Evolutionary conservation across 1,140 invertebrate genomes (phyloP).

Genomic region (Melitaea cinxia): DNA sequence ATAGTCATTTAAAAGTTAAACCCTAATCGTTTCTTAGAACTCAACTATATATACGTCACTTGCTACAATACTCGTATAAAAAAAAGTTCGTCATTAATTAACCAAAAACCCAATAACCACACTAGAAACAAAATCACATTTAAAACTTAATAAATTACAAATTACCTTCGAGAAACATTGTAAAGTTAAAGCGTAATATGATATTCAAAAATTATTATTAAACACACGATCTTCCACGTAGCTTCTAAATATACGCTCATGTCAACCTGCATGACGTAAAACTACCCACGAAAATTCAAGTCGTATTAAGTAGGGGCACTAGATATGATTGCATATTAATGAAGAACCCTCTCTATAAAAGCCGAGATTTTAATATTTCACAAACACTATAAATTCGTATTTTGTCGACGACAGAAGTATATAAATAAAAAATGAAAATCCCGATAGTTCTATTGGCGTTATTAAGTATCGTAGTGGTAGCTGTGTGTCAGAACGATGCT

Average conservation of each 20-base stretch:
- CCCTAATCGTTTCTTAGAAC: too few species aligned
- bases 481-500: not conserved
- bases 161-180: not conserved
- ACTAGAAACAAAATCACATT: not conserved
- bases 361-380: slow-evolving; percentile 1
- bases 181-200: not conserved
- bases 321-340: slow-evolving; percentile 28
- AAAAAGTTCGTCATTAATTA: too few species aligned
- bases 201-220: too few species aligned
- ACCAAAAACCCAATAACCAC: too few species aligned
- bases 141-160: not conserved
- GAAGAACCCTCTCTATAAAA: slow-evolving; percentile 11
- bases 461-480: not conserved
- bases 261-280: slow-evolving; percentile 1
- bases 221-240: not conserved
- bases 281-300: slow-evolving; percentile 5
- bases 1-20: too few species aligned
- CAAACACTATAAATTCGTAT: not conserved
- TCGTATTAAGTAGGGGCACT: slow-evolving; percentile 5
- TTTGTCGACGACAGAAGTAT: slow-evolving; percentile 1
- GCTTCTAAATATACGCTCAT: slow-evolving; percentile 1
- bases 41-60: too few species aligned
- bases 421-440: not conserved
- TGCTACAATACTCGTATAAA: too few species aligned
- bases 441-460: not conserved